Conservation (phyloP, 2,113 vertebrate species). For the Crotalus tigris region DNA sequence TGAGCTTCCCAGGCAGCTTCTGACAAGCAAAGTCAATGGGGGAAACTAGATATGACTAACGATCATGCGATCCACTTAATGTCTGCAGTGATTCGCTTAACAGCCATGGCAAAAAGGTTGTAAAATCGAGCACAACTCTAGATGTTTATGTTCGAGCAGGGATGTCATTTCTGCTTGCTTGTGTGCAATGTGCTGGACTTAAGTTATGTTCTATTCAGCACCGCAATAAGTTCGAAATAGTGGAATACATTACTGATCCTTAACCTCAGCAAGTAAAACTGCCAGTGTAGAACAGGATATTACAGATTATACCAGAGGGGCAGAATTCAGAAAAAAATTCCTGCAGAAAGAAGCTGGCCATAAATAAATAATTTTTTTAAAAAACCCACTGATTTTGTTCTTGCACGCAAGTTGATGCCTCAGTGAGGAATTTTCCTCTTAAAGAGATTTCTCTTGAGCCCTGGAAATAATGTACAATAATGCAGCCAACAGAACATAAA, state of each 20-base stretch:
- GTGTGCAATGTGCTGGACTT: not conserved
- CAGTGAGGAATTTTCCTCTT: constrained; percentile 9
- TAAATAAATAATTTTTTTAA: not conserved
- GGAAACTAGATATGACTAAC: no score
- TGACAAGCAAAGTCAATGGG: no score
- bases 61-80: no score
- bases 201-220: not conserved
- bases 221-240: not conserved
- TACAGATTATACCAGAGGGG: not conserved
- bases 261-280: not conserved
- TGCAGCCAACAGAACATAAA: not conserved
- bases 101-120: no score
- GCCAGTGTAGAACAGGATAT: not conserved
- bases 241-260: not conserved
- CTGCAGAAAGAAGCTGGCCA: not conserved
- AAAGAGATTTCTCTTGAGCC: not conserved
- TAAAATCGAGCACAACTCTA: no score
- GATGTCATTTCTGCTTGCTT: not conserved
- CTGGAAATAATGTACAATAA: not conserved
- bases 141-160: not conserved
- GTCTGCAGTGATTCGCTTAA: no score
- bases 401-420: not conserved
- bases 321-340: not conserved
- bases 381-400: not conserved
- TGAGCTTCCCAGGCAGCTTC: no score